Conservation (phyloP, 2,888 invertebrate genomes). For the Brachyopa scutellaris region DNA sequence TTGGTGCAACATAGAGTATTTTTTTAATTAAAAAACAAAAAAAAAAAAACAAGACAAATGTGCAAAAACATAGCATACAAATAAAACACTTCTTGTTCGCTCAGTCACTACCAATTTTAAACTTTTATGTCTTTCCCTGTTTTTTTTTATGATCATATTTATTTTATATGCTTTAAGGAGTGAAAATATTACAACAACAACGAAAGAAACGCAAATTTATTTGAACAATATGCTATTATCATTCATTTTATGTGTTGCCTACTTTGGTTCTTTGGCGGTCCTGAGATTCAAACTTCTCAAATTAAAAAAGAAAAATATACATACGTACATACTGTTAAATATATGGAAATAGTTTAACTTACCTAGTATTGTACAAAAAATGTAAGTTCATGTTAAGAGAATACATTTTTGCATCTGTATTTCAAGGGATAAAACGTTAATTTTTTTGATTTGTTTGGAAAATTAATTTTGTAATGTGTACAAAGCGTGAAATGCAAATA, state of each 20-base stretch:
- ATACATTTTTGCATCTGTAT: not conserved
- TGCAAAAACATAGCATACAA: no score
- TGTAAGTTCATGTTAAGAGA: not conserved
- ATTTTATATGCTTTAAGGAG: slow-evolving; percentile 58
- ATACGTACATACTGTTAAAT: not conserved
- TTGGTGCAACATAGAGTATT: slow-evolving; percentile 37
- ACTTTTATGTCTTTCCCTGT: slow-evolving; percentile 55
- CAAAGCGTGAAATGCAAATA: slow-evolving; percentile 62
- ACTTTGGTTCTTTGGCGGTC: not conserved
- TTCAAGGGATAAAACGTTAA: not conserved
- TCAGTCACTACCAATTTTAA: slow-evolving; percentile 46
- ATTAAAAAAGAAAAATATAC: slow-evolving; percentile 11
- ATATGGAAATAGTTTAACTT: slow-evolving; percentile 2
- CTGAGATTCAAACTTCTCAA: slow-evolving; percentile 35
- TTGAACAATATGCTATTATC: slow-evolving; percentile 26
- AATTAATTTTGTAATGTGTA: slow-evolving; percentile 22
- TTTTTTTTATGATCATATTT: slow-evolving; percentile 44
- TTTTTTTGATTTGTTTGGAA: not conserved
- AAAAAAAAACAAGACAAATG: slow-evolving; percentile 37
- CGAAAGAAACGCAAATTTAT: slow-evolving; percentile 41
- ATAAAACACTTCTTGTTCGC: slow-evolving; percentile 23
- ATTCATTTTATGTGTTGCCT: not conserved
- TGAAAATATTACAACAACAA: slow-evolving; percentile 41
- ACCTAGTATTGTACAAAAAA: not conserved
- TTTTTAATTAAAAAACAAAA: slow-evolving; percentile 63